Base-by-base conservation (phyloP, 2,113 vertebrate genomes). In the Riparia riparia region DNA sequence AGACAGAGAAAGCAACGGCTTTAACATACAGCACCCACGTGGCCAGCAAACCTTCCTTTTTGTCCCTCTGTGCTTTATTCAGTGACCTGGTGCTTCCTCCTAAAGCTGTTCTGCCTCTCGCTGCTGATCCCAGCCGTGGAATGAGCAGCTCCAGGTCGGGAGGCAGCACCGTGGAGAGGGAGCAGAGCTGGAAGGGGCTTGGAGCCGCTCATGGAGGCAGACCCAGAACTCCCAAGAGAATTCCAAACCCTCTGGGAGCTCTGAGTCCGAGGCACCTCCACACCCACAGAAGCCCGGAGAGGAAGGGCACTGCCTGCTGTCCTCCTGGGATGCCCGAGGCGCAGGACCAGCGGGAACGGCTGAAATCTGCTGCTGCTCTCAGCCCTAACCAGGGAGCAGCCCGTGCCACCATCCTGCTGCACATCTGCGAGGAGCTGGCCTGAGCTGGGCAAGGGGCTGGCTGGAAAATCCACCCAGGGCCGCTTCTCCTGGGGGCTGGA, bases 231-330 rank as follows among this genome's bases (percentile, higher is more conserved):
- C 1, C 1, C 41, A 3, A 2, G 47, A 7, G 80, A 44, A 68
- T 56, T 63, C 28, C 14, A 15, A 47, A 54, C 41, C 32, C 2
- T 21, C 50, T 73, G 47, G 63, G 66, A 45, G 4, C 58, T 22
- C 6, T 0, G 37, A 37, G 37, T 37, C 37, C 37, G 2, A 9
- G 34, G 4, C 51, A 32, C 9, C 53, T 53, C 8, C 5, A 25
- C 39, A 53, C 3, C 17, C 49, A 5, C 0, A 0, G 8, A 32
- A 37, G 8, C 37, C 37, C 37, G 0, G 51, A 13, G 22, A 20
- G 49, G 26, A 63, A 34, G 34, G 45, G 7, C 60, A 4, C 8
- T 49, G 80, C n/a, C 47, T 63, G 24, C 63, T 37, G 14, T 34
- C 14, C 42, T 88, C 8, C 42, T 26, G 53, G 19, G 47, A 8